Percentiles rank a stretch among this genome's conserved stretches.
phyloP scores from a whole-genome alignment of 2,113 vertebrate genomes.

The Peromyscus leucopus region DNA sequence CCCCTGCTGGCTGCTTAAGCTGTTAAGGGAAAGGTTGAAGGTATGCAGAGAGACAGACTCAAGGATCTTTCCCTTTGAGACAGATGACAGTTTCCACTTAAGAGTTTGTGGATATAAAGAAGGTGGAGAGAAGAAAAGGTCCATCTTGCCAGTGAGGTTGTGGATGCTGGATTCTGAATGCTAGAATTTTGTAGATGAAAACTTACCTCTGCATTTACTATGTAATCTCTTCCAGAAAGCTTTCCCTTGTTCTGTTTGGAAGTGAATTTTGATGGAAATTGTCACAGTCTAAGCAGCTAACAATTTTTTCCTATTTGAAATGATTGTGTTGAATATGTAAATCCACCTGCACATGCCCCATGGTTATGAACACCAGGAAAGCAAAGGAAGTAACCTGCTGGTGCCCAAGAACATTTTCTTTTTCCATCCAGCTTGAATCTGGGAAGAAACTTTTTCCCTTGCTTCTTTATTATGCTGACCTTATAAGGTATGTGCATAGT shows the following conservation, averaged over 20 bases:
- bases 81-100: too few relatives aligned
- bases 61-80: neutral
- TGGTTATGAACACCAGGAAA: neutral
- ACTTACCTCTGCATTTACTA: neutral
- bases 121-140: neutral
- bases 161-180: neutral
- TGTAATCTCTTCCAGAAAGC: neutral
- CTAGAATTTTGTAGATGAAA: neutral
- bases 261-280: neutral
- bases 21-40: neutral
- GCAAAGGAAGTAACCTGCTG: neutral
- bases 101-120: neutral
- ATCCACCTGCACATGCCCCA: neutral
- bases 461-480: neutral
- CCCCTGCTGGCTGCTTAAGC: neutral
- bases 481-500: accelerated
- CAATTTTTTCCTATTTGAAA: neutral
- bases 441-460: neutral
- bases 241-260: neutral
- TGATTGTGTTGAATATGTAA: neutral
- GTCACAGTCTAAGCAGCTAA: neutral
- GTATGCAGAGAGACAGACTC: neutral
- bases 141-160: neutral
- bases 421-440: neutral
- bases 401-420: neutral